Base-by-base conservation (phyloP, 2,797 vertebrate genomes). In the Sebastiscus tertius region DNA sequence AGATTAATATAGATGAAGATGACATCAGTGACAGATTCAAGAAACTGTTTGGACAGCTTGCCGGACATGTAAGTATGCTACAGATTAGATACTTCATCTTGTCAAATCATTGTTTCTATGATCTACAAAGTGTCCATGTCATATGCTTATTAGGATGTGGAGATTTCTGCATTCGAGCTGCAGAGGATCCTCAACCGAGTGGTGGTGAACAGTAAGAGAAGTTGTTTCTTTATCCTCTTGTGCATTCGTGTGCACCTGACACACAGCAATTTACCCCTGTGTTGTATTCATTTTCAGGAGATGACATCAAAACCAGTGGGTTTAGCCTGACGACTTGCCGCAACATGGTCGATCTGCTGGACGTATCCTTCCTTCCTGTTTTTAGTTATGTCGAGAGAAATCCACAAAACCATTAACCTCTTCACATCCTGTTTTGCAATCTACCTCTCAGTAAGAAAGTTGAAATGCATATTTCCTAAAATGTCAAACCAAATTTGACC, bases 161-260 rank as follows among this genome's bases (percentile, higher is more conserved):
- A 98, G 92, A 97, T 98, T 83, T 97, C 94, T 0, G 94, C 93
- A 42, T 97, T 97, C 0, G 97, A 98, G 78, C 87, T 97, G 66
- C 93, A 93, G 82, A 94, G 6, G 64, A 97, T 98, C 93, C 90
- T 98, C 84, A 97, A 96, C 79, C 94, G 87, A 89, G 92, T 98
- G 60, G 87, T 97, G 31, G 80, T 74, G 10, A 97, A 80, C 76
- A 92, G 97, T 98, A 92, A 96, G 96, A 91, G 13, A 69, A 39
- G 24, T 31, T 0, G 4, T 63, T 56, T 56, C 75, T 90, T 39
- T 39, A 16, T 36, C 4, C 5, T 31, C 18, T 69, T 13, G 16
- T 27, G 22, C 2, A 42, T 68, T 13, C 5, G 34, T 24, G n/a
- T 76, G 8, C 1, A 42, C 4, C 4, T 68, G 24, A 65, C 62